A percentile compares a stretch with the other conserved stretches of the same genome.
Conservation (phyloP, 2,797 vertebrate species). For the Lagocephalus sceleratus region DNA sequence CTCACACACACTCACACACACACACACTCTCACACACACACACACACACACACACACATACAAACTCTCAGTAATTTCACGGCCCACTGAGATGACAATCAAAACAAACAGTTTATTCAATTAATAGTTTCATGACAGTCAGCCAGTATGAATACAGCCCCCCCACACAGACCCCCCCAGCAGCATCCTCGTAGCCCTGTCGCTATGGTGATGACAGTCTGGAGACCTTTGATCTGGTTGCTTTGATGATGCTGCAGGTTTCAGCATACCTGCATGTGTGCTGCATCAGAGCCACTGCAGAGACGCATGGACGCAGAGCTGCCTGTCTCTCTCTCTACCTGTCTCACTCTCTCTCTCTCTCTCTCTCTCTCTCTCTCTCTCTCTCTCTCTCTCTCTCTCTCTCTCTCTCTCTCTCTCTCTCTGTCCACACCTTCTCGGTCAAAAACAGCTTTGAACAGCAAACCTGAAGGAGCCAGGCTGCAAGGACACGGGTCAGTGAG, state of each 20-base stretch:
- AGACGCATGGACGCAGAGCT: too few relatives aligned
- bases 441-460: slow-evolving; percentile 64
- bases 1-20: slow-evolving; percentile 24
- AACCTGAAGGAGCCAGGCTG: slow-evolving; percentile 49
- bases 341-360: neutral
- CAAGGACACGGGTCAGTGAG: slow-evolving; percentile 51
- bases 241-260: too few relatives aligned
- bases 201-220: too few relatives aligned
- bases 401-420: slow-evolving; percentile 25
- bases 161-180: too few relatives aligned
- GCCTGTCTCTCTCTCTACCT: too few relatives aligned
- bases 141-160: slow-evolving; percentile 38
- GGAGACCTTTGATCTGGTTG: too few relatives aligned
- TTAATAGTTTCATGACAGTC: slow-evolving; percentile 71
- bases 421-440: slow-evolving; percentile 52
- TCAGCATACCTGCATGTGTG: too few relatives aligned
- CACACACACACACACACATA: slow-evolving; percentile 32
- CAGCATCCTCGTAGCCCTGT: too few relatives aligned
- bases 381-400: slow-evolving; percentile 2
- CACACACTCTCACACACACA: slow-evolving; percentile 1
- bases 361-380: slow-evolving; percentile 27
- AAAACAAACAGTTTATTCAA: slow-evolving; percentile 69
- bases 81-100: slow-evolving; percentile 63
- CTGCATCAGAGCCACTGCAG: neutral
- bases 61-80: slow-evolving; percentile 75